phyloP scores from a whole-genome alignment of 2,797 vertebrate genomes.

The Loriculus beryllinus region DNA sequence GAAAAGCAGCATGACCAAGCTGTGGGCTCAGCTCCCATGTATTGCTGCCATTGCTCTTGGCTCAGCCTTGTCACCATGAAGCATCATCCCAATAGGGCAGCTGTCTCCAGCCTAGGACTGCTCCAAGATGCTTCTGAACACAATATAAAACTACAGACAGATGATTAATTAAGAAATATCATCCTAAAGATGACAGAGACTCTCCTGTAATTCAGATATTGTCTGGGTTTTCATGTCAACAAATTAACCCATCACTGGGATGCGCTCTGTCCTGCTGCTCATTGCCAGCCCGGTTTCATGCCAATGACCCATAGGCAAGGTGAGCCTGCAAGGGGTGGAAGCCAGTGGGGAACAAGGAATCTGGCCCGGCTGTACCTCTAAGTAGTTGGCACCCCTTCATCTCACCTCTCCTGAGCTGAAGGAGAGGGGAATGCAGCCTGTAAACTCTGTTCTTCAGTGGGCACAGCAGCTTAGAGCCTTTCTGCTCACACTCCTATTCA shows the following conservation, averaged over 20 bases:
- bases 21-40: fast-evolving
- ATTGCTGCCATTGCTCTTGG: not conserved
- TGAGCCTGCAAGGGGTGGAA: not conserved
- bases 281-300: not conserved
- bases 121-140: not conserved
- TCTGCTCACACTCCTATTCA: not conserved
- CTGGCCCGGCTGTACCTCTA: not conserved
- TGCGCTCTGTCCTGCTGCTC: fast-evolving
- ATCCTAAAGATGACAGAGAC: not conserved
- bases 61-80: fast-evolving
- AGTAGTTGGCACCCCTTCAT: not conserved
- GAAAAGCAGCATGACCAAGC: not conserved
- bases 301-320: not conserved
- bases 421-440: not conserved
- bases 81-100: not conserved
- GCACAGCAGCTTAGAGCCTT: not conserved
- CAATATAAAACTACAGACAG: not conserved
- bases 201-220: not conserved
- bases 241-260: not conserved
- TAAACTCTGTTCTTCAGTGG: not conserved
- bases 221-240: not conserved
- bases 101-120: not conserved
- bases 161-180: not conserved
- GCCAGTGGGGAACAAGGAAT: not conserved
- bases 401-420: fast-evolving